These are phyloP conservation scores for Spondyliosoma cantharus DNA, from an alignment of 2,797 vertebrate species.

Conservation along the genomic window DNA sequence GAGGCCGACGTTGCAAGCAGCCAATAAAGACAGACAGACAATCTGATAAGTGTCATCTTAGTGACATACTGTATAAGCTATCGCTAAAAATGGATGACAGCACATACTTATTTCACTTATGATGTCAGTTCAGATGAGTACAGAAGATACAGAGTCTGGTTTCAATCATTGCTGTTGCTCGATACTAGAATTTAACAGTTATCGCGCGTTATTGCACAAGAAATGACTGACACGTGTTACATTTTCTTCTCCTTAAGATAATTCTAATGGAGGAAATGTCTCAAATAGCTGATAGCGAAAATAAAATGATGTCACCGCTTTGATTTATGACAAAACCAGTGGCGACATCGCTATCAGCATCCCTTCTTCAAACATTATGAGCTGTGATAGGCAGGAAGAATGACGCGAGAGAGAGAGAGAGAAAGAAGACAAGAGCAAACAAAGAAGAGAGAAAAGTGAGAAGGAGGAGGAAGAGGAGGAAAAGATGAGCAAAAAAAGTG, in stretches of 20 bases:
- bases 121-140: not conserved
- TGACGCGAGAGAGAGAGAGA: constrained; percentile 10
- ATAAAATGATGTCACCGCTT: constrained; percentile 11
- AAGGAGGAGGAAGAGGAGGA: constrained; percentile 52
- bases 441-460: constrained; percentile 33
- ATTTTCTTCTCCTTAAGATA: constrained; percentile 19
- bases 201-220: not conserved
- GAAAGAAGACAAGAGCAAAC: not conserved
- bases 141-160: not conserved
- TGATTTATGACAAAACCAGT: constrained; percentile 40
- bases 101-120: not conserved
- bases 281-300: constrained; percentile 28
- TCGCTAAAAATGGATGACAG: not conserved
- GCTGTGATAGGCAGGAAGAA: constrained; percentile 34
- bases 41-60: not conserved
- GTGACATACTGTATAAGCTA: not conserved
- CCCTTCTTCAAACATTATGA: constrained; percentile 36
- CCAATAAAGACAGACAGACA: not conserved
- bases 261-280: constrained; percentile 12
- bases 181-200: not conserved
- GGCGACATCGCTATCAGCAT: constrained; percentile 2
- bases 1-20: not conserved
- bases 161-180: not conserved
- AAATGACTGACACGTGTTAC: constrained; percentile 14
- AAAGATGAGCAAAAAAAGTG: no score